Base-by-base conservation (phyloP, 2,888 invertebrate genomes). In the Ommatoiulus sabulosus region DNA sequence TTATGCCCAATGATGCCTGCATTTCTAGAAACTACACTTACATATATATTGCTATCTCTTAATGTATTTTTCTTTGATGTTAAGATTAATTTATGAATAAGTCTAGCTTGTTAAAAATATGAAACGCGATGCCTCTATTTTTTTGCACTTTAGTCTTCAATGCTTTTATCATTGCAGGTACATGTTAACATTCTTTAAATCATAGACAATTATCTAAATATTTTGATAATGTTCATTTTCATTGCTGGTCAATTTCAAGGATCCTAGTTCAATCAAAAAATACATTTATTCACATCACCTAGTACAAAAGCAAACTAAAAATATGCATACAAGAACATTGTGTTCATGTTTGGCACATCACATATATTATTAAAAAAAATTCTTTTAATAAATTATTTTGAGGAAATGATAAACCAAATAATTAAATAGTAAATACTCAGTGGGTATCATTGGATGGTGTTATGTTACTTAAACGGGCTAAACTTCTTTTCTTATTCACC, bases 371-470 rank as follows among this genome's bases (percentile, higher is more conserved):
- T 57, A 57, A 57, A 12, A 17, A 12, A 5, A 12, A 57, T 57
- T 57, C 5, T 57, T 12, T 72, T 24, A 72, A 10, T 72, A 24
- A 35, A 35, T 35, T 35, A 8, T 48, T 48, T 48, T 48, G 8
- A 12, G 48, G 48, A 48, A 48, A 48, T 48, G 24, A 10, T 72
- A 72, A 24, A 72, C 72, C 72, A 72, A 72, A 72, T 72, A 24
- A n/a, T n/a, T n/a, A n/a, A n/a, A 24, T n/a, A 72, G 72, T 24
- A 72, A 35, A 72, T 72, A 72, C 72, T 72, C 72, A 24, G 24
- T 24, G 24, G 72, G 72, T 72, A 24, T n/a, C 20, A 24, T 72
- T 72, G 24, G 72, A 24, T 57, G 57, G n/a, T 5, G 57, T n/a
- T 57, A 24, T 72, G 10, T 72, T 72, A 72, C 72, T 24, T 72